Base-by-base conservation (phyloP, 2,888 invertebrate genomes). In the Scelioninae gen. 2 region DNA sequence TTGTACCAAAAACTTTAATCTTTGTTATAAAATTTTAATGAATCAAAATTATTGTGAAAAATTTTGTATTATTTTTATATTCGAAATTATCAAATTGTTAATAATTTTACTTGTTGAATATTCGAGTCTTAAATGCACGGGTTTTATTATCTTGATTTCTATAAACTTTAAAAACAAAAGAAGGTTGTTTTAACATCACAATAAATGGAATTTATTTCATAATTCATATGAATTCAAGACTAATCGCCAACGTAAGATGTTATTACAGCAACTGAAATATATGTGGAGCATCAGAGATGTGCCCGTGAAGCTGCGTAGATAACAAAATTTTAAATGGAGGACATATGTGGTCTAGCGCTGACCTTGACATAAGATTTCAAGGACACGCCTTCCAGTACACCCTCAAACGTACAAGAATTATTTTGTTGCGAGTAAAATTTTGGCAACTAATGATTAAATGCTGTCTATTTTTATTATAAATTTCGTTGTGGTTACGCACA, bases 341-440 rank as follows among this genome's bases (percentile, higher is more conserved):
- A 22, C 46, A 28, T 58, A 33, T 71, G 35, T 64, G 58, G 37
- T 64, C 60, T 72, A 58, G 7, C 16, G 60, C n/a, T 64, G 65
- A 60, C 65, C 72, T 72, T 65, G 72, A 72, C 65, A 65, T 46
- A 31, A 43, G 65, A 72, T 72, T 65, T 72, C 72, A 65, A 72
- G 65, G 72, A 37, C 60, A 55, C 16, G 46, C 52, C 10, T 18
- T 63, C 57, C 50, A 50, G 69, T 55, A 61, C 33, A 46, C 69
- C 55, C 69, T 69, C 60, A 33, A 61, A 61, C 61, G 48, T n/a
- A 48, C 2, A 22, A 37, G 53, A 69, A 68, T 53, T 45, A 43
- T 50, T 53, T 46, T 31, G 37, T 7, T 22, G 48, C 35, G 16
- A 50, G 45, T 52, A 60, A 60, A 67, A 39, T 58, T 48, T 15